Evolutionary conservation across 2,888 invertebrate species (phyloP), one percentile per base, ranked within the genome.

Genomic region (Yponomeuta plumbellus): DNA sequence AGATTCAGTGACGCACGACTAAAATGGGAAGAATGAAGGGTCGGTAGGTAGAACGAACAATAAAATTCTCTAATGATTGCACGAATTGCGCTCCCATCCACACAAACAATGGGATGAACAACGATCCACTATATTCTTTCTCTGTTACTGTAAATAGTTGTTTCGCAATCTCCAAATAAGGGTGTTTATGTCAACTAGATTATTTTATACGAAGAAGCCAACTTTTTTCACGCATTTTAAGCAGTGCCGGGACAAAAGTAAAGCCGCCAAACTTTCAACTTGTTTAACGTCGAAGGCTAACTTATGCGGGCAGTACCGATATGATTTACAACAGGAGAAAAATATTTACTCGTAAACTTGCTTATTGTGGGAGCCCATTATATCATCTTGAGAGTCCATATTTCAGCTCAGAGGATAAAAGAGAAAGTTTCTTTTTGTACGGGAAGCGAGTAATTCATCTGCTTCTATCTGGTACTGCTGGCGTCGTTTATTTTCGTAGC

Each of bases 281-380:
- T 34, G 44, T 17, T 52, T 52, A 52, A 13, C 13, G 17, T 17
- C 44, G 17, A 52, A 5, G 17, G 4, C 3, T 17, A 13, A 52
- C 44, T 17, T 13, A 52, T 17, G 44, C 44, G 44, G 13, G 17
- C 17, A 52, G 44, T 52, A 17, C 3, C 44, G 13, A 52, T 52
- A 17, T 52, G 44, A 52, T 52, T 52, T 52, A 52, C 44, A 17
- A 52, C 44, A 52, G 74, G 76, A 75, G 73, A 76, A 76, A 74
- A 75, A 80, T 79, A 83, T 79, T 80, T 81, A 79, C 80, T 44
- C 44, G 13, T n/a, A 26, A 63, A 63, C 40, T 44, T 22, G 44
- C 10, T n/a, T 40, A 63, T 63, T 63, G 63, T 44, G 40, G 40
- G 40, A 63, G 44, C 44, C 63, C 44, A 44, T 63, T 63, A 63